A percentile compares a stretch with the other conserved stretches of the same genome.
phyloP scores from a whole-genome alignment of 2,797 vertebrate species.

The Urocyon cinereoargenteus region DNA sequence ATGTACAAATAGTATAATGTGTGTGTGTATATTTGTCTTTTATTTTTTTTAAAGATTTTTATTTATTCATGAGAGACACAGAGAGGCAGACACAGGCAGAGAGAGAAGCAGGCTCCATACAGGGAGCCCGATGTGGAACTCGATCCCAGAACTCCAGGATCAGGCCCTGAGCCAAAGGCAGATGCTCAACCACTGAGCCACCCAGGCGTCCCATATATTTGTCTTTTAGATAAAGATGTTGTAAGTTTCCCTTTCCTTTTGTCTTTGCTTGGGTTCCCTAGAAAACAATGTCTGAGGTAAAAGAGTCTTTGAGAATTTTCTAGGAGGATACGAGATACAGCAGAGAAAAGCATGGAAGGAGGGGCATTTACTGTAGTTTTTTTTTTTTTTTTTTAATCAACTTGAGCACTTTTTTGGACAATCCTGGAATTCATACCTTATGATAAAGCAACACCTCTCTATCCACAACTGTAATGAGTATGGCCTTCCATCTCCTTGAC shows the following conservation, averaged over 20 bases:
- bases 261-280: not conserved
- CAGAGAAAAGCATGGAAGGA: not conserved
- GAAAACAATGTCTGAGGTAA: not conserved
- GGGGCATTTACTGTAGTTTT: not conserved
- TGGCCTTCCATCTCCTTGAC: not conserved
- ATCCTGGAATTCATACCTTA: not conserved
- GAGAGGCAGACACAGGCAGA: too few species aligned
- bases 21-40: not conserved
- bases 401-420: not conserved
- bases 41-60: not conserved
- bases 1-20: not conserved
- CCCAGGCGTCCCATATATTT: not conserved
- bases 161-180: too few species aligned
- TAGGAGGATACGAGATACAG: too few species aligned
- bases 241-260: not conserved
- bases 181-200: too few species aligned
- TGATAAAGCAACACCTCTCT: not conserved
- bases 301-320: not conserved
- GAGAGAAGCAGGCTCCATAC: too few species aligned
- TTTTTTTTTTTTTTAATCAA: not conserved
- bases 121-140: too few species aligned
- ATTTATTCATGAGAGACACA: too few species aligned
- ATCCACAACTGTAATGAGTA: not conserved
- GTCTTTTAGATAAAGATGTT: not conserved
- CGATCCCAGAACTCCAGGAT: too few species aligned